Evolutionary conservation across 2,888 invertebrate genomes (phyloP), one percentile per base, ranked within the genome.

Genomic region (Lapara coniferarum): DNA sequence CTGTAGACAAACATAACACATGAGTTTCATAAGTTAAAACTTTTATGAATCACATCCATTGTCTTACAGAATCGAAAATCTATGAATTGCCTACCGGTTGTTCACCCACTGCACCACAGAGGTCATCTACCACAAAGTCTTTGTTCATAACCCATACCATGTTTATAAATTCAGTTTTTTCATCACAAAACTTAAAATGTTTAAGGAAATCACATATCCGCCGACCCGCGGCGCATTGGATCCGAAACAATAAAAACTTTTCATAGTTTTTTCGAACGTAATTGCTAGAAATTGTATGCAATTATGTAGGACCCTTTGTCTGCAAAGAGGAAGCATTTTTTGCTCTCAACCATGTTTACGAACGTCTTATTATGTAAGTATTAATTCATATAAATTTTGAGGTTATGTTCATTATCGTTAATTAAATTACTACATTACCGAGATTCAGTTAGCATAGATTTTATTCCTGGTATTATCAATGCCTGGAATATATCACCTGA

Each of bases 171-270:
- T 77, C 72, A 74, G 73, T 53, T 55, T 71, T 71, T 70, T 72
- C 68, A 71, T 69, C 70, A 74, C 69, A 71, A 16, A 58, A 68
- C 71, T 75, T 71, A 73, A 70, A 30, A 66, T 76, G 78, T 82
- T 81, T 79, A 73, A 82, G 82, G 82, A 82, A 82, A 84, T 71
- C 66, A 66, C 53, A 72, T 74, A 78, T 83, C 82, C 82, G 78
- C 76, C 74, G 73, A 63, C 63, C n/a, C 63, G 49, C 63, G 63
- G 19, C 16, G 59, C 44, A 13, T 49, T 44, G 56, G 67, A 67
- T 67, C 56, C 56, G 55, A 63, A 67, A 67, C 67, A 67, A 67
- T 67, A 55, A 67, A 16, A 67, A 67, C 67, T 37, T 67, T 67
- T 55, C 67, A 46, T 37, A 46, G 55, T 67, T 67, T 67, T 67